Evolutionary conservation across 1,140 invertebrate genomes (phyloP).

Genomic region (Diabrotica virgifera): DNA sequence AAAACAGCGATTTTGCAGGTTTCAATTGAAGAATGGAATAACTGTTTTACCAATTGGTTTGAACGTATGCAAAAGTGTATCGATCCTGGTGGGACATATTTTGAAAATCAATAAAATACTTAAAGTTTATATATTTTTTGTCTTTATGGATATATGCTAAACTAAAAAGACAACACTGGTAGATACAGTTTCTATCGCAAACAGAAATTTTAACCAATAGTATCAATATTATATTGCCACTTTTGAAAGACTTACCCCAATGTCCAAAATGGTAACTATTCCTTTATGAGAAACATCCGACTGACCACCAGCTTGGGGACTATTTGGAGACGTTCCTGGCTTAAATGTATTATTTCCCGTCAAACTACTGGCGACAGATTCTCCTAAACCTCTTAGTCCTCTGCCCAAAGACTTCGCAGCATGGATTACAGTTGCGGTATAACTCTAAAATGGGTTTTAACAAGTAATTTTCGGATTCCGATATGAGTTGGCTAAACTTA

Average conservation of each 20-base stretch:
- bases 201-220: no score
- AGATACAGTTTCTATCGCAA: no score
- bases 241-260: constrained; percentile 57
- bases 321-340: constrained; percentile 45
- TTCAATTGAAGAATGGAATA: no score
- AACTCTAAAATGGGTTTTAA: constrained; percentile 66
- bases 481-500: constrained; percentile 23
- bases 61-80: no score
- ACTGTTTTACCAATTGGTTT: no score
- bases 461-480: not conserved
- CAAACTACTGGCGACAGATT: constrained; percentile 87
- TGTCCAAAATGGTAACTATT: constrained; percentile 85
- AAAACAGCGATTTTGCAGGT: no score
- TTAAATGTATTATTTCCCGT: constrained; percentile 60
- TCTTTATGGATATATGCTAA: no score
- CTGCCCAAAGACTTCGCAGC: constrained; percentile 90
- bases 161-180: no score
- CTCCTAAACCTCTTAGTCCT: constrained; percentile 84
- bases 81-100: no score
- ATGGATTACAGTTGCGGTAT: constrained; percentile 92
- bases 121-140: no score
- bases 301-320: constrained; percentile 46
- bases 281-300: constrained; percentile 69
- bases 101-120: no score
- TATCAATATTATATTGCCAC: no score